These are phyloP conservation scores for Gallinago jamesoni DNA, from an alignment of 2,113 vertebrate species.

Conservation along the genomic window DNA sequence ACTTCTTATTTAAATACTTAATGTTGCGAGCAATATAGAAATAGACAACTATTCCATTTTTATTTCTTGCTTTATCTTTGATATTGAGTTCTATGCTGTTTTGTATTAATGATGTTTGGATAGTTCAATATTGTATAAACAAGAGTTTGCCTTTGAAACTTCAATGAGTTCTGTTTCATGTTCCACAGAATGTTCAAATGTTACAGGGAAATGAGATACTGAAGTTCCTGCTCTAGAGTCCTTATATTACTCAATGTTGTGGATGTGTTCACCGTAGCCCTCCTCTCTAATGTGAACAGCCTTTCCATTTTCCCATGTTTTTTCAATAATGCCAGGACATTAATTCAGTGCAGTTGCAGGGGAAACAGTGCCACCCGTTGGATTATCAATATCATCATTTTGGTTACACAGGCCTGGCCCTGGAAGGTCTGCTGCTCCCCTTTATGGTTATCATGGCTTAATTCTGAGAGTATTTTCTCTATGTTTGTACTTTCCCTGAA, in stretches of 20 bases:
- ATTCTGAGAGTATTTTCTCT: neutral
- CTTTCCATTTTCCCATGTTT: neutral
- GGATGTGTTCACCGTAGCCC: neutral
- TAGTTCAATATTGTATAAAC: neutral
- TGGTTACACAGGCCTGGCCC: neutral
- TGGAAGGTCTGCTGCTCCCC: too few relatives aligned
- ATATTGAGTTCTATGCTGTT: neutral
- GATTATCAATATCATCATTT: neutral
- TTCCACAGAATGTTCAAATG: rapidly evolving
- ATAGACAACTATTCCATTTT: neutral
- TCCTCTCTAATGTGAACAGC: neutral
- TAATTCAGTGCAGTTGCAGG: neutral
- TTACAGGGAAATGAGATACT: neutral
- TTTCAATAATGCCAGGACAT: neutral
- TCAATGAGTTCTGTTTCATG: neutral
- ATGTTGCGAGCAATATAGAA: neutral
- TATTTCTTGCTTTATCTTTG: neutral
- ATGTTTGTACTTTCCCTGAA: neutral
- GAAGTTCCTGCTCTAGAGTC: neutral
- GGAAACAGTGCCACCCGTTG: neutral
- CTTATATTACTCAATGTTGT: neutral
- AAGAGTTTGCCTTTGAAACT: neutral
- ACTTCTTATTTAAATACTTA: neutral
- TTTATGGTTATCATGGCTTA: neutral
- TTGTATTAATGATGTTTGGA: neutral